These are phyloP conservation scores for Cheilosia urbana DNA, from an alignment of 2,888 invertebrate genomes.

Conservation along the genomic window DNA sequence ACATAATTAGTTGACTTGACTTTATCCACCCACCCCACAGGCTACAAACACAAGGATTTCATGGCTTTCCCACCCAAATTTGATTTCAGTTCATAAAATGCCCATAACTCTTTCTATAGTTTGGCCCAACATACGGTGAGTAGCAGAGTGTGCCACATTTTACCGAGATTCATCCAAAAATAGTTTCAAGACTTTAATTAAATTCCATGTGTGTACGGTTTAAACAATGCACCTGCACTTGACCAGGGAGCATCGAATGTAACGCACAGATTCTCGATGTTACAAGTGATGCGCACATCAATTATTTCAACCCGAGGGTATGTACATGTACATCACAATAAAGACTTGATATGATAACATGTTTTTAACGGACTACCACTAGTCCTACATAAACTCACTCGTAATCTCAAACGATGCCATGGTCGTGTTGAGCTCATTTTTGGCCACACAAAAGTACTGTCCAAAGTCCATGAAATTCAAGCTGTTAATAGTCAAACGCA, in stretches of 20 bases:
- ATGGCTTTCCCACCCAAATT: too few species aligned
- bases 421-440: conserved; percentile 92
- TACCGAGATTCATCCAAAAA: neutral
- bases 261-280: too few species aligned
- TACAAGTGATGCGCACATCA: too few species aligned
- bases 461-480: conserved; percentile 89
- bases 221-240: neutral
- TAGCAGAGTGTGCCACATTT: neutral
- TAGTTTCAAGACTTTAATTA: neutral
- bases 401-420: conserved; percentile 89
- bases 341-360: neutral
- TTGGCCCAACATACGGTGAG: too few species aligned
- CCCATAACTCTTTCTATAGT: too few species aligned
- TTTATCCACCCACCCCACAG: too few species aligned
- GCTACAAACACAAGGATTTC: too few species aligned
- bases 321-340: neutral
- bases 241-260: neutral
- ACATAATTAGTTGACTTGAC: too few species aligned
- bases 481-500: conserved; percentile 91
- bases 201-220: neutral
- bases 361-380: neutral
- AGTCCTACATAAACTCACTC: conserved; percentile 84
- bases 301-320: neutral
- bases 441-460: conserved; percentile 92
- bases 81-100: too few species aligned